A percentile compares a stretch with the other conserved stretches of the same genome.
Evolutionary conservation across 2,797 vertebrate genomes (phyloP).

Genomic region (Meriones psammophilus): DNA sequence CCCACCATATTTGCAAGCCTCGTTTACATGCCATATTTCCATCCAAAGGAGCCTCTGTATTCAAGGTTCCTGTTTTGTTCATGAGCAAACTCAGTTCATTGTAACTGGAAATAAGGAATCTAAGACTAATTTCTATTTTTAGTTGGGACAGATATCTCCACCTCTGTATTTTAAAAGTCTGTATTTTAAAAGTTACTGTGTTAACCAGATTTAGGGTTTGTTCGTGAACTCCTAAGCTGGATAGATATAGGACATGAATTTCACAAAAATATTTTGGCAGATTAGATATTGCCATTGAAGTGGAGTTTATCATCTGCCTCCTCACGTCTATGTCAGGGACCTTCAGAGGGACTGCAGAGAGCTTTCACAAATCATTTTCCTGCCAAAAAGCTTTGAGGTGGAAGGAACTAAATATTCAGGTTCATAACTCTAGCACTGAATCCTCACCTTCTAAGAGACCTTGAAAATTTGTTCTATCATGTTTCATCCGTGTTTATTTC

Average conservation of each 20-base stretch:
- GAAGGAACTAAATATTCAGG: slow-evolving; percentile 53
- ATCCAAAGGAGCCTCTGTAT: slow-evolving; percentile 36
- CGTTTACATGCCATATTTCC: neutral
- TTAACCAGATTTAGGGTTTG: slow-evolving; percentile 22
- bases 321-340: slow-evolving; percentile 26
- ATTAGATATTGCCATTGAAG: slow-evolving; percentile 31
- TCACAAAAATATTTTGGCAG: neutral
- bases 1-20: neutral
- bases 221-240: slow-evolving; percentile 16
- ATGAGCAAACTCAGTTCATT: neutral
- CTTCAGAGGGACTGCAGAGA: slow-evolving; percentile 51
- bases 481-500: slow-evolving; percentile 23
- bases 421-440: slow-evolving; percentile 18
- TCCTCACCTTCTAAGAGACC: neutral
- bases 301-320: slow-evolving; percentile 44
- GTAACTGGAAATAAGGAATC: slow-evolving; percentile 37
- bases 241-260: slow-evolving; percentile 43
- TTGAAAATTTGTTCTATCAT: slow-evolving; percentile 53
- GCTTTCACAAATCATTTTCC: slow-evolving; percentile 69
- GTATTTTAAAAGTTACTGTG: slow-evolving; percentile 13
- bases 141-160: slow-evolving; percentile 1
- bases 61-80: neutral
- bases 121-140: slow-evolving; percentile 43
- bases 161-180: slow-evolving; percentile 7
- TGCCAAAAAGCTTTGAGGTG: slow-evolving; percentile 41